A percentile compares a stretch with the other conserved stretches of the same genome.
These are phyloP conservation scores for Microchirus variegatus DNA, from an alignment of 2,797 vertebrate species.

Conservation along the genomic window DNA sequence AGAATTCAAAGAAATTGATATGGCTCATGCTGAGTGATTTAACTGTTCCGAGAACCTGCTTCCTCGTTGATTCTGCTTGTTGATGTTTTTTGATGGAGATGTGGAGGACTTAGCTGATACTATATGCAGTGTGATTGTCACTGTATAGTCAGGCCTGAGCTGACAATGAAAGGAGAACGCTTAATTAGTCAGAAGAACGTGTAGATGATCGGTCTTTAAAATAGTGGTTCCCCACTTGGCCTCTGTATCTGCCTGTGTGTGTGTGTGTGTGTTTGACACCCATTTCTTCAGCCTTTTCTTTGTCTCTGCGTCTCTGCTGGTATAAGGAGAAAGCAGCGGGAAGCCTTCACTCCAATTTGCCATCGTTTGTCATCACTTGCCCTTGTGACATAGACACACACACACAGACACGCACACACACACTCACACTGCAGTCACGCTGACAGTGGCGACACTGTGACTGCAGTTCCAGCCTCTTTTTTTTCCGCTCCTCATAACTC, in stretches of 20 bases:
- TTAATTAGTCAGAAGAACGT: constrained; percentile 21
- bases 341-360: constrained; percentile 87
- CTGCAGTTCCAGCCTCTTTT: constrained; percentile 33
- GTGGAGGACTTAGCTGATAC: background rate
- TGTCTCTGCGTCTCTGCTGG: constrained; percentile 76
- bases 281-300: constrained; percentile 71
- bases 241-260: constrained; percentile 40
- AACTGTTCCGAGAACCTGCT: constrained; percentile 37
- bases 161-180: constrained; percentile 16
- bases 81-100: constrained; percentile 10
- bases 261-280: constrained; percentile 59
- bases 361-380: constrained; percentile 85
- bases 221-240: constrained; percentile 44
- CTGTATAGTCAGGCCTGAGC: constrained; percentile 12
- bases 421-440: constrained; percentile 31
- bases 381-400: constrained; percentile 73
- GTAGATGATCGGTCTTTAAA: constrained; percentile 11
- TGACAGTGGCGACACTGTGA: constrained; percentile 40
- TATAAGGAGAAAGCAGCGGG: constrained; percentile 72
- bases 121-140: constrained; percentile 17
- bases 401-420: constrained; percentile 27
- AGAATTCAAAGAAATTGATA: constrained; percentile 57
- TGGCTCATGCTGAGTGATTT: constrained; percentile 56
- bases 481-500: constrained; percentile 7
- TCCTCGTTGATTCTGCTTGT: constrained; percentile 37